Percentiles rank a stretch among this genome's conserved stretches.
phyloP scores from a whole-genome alignment of 2,113 vertebrate species.

The Hucho hucho region DNA sequence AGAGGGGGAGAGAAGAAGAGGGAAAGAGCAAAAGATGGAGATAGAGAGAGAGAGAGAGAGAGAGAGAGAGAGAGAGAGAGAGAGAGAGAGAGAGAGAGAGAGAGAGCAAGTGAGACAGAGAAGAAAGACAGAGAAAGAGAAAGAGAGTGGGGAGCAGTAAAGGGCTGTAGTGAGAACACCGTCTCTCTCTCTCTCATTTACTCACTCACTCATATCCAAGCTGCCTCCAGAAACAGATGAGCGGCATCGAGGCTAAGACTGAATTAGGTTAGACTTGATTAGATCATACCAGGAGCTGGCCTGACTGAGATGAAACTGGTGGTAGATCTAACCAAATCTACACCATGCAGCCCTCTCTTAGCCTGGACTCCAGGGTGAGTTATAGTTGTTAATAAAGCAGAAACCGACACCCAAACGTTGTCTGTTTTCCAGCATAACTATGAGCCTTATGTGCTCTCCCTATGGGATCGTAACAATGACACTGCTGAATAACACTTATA shows the following conservation, averaged over 20 bases:
- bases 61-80: neutral
- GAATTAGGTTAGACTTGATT: neutral
- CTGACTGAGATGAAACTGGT: neutral
- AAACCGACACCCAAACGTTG: no score
- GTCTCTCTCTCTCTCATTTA: neutral
- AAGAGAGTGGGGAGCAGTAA: neutral
- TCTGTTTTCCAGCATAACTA: no score
- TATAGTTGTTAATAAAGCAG: no score
- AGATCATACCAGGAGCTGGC: neutral
- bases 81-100: neutral
- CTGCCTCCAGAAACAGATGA: neutral
- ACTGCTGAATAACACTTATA: no score
- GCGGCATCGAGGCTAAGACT: neutral
- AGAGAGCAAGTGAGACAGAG: neutral
- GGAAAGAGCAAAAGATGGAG: neutral
- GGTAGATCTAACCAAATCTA: neutral
- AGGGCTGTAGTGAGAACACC: conserved; percentile 29
- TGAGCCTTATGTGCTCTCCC: no score
- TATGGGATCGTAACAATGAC: no score
- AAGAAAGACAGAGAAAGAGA: neutral
- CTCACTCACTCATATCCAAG: neutral
- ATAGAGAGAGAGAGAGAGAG: neutral
- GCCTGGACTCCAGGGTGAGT: no score
- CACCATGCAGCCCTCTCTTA: no score
- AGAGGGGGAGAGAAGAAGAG: conserved; percentile 11